Evolutionary conservation across 2,888 invertebrate genomes (phyloP).

Genomic region (Trichopria drosophilae): DNA sequence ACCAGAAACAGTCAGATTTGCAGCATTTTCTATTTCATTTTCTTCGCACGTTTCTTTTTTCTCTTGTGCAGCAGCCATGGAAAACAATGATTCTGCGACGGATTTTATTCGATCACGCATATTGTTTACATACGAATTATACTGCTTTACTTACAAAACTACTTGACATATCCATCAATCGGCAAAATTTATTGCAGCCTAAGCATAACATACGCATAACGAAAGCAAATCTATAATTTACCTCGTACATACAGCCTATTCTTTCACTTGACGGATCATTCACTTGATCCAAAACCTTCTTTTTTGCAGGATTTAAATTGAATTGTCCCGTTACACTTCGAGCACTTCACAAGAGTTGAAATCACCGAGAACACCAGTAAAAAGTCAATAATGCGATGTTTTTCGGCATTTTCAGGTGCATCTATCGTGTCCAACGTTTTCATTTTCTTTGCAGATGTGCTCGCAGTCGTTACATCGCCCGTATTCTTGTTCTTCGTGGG

Average conservation of each 20-base stretch:
- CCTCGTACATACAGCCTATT: conserved; percentile 5
- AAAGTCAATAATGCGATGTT: conserved; percentile 11
- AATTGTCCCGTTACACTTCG: conserved; percentile 7
- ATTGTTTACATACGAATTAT: background rate
- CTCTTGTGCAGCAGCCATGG: too few relatives aligned
- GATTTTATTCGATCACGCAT: conserved; percentile 5
- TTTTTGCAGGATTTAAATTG: conserved; percentile 13
- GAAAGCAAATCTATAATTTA: conserved; percentile 11
- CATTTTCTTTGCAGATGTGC: conserved; percentile 13
- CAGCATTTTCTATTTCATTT: too few relatives aligned
- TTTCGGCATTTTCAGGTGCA: conserved; percentile 8
- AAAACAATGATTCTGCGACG: conserved; percentile 2
- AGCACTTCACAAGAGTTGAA: conserved; percentile 9
- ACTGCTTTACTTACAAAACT: conserved; percentile 8
- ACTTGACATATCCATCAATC: conserved; percentile 13
- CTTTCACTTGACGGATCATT: conserved; percentile 13
- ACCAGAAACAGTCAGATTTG: too few relatives aligned
- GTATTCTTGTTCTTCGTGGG: conserved; percentile 1
- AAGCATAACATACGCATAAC: conserved; percentile 15
- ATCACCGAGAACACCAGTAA: conserved; percentile 8
- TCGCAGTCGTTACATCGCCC: conserved; percentile 2
- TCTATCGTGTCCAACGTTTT: background rate
- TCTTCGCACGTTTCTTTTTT: conserved; percentile 7
- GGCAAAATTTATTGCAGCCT: conserved; percentile 17
- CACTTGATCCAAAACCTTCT: conserved; percentile 12